Percentiles rank a stretch among this genome's conserved stretches.
Evolutionary conservation across 2,888 invertebrate genomes (phyloP).

Genomic region (Dicycla oo): DNA sequence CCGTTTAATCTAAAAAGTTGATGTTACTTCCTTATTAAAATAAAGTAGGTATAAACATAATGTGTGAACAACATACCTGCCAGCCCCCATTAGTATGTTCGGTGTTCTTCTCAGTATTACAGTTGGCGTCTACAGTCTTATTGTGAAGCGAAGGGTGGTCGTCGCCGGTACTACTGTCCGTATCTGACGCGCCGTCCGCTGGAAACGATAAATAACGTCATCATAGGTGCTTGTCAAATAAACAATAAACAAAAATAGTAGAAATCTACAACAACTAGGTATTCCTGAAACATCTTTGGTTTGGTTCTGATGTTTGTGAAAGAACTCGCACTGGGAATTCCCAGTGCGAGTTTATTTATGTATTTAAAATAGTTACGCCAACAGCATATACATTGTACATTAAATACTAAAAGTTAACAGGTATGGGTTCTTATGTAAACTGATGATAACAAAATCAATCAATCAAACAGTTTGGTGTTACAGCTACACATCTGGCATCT

Average conservation of each 20-base stretch:
- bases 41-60: neutral
- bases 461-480: no score
- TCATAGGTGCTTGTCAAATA: neutral
- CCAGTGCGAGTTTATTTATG: neutral
- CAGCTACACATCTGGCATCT: no score
- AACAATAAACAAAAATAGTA: neutral
- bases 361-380: no score
- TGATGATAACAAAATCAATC: no score
- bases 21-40: neutral
- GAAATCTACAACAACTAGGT: neutral
- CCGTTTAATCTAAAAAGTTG: neutral
- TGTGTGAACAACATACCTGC: constrained; percentile 73
- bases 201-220: constrained; percentile 15
- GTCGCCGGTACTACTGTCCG: constrained; percentile 88
- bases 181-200: constrained; percentile 87
- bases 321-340: neutral
- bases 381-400: no score
- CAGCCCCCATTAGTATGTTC: constrained; percentile 83
- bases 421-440: no score
- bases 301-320: neutral
- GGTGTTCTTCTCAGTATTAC: constrained; percentile 77
- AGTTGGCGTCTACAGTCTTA: constrained; percentile 82
- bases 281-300: neutral
- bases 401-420: no score
- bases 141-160: constrained; percentile 85